phyloP scores from a whole-genome alignment of 2,113 vertebrate species.

The Sebastes fasciatus region DNA sequence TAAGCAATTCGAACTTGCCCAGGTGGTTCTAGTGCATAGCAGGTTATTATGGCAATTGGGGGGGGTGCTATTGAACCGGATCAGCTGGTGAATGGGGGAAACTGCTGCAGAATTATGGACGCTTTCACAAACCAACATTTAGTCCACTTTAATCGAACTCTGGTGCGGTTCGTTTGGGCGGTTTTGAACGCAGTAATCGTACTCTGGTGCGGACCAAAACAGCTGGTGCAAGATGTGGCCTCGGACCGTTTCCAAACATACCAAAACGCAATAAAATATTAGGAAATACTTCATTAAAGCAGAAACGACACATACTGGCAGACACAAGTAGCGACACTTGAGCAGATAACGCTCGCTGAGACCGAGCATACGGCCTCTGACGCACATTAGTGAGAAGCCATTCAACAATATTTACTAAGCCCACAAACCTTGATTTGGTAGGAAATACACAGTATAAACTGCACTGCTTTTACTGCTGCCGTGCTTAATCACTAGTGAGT shows the following conservation, averaged over 20 bases:
- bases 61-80: not conserved
- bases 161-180: too few relatives aligned
- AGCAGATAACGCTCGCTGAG: slow-evolving; percentile 19
- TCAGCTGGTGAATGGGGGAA: not conserved
- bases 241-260: too few relatives aligned
- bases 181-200: too few relatives aligned
- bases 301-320: slow-evolving; percentile 3
- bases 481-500: slow-evolving; percentile 27
- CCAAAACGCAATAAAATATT: slow-evolving; percentile 6
- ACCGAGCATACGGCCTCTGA: slow-evolving; percentile 36
- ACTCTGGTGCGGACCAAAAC: too few relatives aligned
- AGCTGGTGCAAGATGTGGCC: too few relatives aligned
- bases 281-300: slow-evolving; percentile 8
- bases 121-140: too few relatives aligned
- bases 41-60: not conserved
- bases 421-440: slow-evolving; percentile 45
- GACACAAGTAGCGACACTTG: slow-evolving; percentile 36
- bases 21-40: not conserved
- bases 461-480: slow-evolving; percentile 14
- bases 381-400: slow-evolving; percentile 47
- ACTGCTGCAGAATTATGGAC: not conserved
- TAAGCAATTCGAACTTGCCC: not conserved
- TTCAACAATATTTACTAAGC: slow-evolving; percentile 64
- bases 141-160: too few relatives aligned
- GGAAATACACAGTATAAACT: slow-evolving; percentile 40